Evolutionary conservation across 1,140 invertebrate genomes (phyloP), one percentile per base, ranked within the genome.

Genomic region (Cecropterus lyciades): DNA sequence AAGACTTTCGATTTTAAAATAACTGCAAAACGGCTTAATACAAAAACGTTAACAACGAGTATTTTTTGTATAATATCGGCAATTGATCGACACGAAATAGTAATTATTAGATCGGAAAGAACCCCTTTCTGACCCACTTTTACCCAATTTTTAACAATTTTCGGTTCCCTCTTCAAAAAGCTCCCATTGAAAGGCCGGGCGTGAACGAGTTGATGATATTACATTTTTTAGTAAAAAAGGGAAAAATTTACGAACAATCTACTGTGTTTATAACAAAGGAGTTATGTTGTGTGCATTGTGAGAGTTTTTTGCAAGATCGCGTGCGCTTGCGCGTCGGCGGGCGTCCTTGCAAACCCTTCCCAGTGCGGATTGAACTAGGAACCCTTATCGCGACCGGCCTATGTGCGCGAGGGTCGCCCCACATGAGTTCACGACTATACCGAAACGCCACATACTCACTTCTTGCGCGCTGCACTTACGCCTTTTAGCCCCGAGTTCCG

Each of bases 201-300:
- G 89, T 92, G 89, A 92, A 92, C 89, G 89, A 92, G 89, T 92
- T 92, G 89, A 92, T 92, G 89, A 92, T 92, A 92, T 90, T 92
- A 92, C 89, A 81, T 87, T 92, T 92, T 91, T 90, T 88, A 43
- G 64, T 68, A 72, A 83, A 81, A 82, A 91, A 89, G 82, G 77
- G 75, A 63, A 67, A 82, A 91, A 89, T 91, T 92, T 83, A 84
- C 87, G 89, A 89, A 92, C 89, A 92, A 90, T 92, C 86, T 84
- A 73, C 78, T 80, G 82, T 88, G 89, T 92, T 91, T 89, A 85
- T 83, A 90, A 90, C 87, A 90, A 89, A 86, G 88, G 85, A 85
- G 85, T 78, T 82, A 68, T 82, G 80, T 89, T 86, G 85, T 87
- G 77, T 71, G 75, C 79, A 82, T 90, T 90, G 85, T 92, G 78